Evolutionary conservation across 2,888 invertebrate species (phyloP), one percentile per base, ranked within the genome.

Genomic region (Euplagia quadripunctaria): DNA sequence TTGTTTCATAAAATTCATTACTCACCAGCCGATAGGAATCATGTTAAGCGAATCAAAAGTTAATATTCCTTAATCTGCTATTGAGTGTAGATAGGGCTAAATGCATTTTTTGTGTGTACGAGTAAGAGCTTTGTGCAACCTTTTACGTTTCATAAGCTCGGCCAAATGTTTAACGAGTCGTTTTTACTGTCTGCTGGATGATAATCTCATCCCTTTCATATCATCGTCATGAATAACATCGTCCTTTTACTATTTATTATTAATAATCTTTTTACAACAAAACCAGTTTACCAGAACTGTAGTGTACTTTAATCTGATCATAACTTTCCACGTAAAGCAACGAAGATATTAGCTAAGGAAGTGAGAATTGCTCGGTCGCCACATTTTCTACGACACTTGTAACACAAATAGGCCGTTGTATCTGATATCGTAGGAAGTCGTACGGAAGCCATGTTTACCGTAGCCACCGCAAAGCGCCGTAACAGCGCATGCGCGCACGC

Each of bases 371-470:
- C n/a, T 69, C 61, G 61, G 65, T 64, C 64, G 64, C 43, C 64
- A 31, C 68, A 74, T 70, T 77, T 77, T 77, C 43, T 74, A 76
- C 75, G 73, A 76, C 77, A 84, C 83, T 83, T 81, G 74, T 74
- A 75, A 76, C 76, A 78, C 69, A 81, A 84, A 80, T 76, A 81
- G 79, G 68, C 74, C 78, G 78, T 82, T 84, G 85, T 85, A 82
- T 82, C 76, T 83, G 87, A 89, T 88, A 88, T 80, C 79, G 88
- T 93, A 91, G 94, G 94, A 94, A 94, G 93, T 92, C 87, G 83
- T 86, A 87, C 92, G 94, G 94, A 94, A 91, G 94, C 92, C 83
- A 86, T 95, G 95, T 95, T 95, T 95, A 94, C 89, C 82, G 80
- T 87, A 88, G 84, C 87, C 89, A 95, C 95, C 95, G 91, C 94